Base-by-base conservation (phyloP, 2,888 invertebrate genomes). In the Ernsta delagoae region DNA sequence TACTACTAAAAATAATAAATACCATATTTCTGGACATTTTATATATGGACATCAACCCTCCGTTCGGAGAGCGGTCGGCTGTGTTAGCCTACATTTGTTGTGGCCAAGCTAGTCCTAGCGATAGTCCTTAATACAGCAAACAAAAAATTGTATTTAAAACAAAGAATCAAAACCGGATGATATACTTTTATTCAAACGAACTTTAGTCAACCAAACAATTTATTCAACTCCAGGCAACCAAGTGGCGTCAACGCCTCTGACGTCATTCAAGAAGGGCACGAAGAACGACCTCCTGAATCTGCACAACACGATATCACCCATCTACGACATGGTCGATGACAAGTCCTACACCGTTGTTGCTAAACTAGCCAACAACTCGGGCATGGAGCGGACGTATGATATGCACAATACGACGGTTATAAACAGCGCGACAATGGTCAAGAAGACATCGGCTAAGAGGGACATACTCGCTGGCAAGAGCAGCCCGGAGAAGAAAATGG, bases 231-330 rank as follows among this genome's bases (percentile, higher is more conserved):
- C 86, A 92, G 91, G 83, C 73, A 16, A 75, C 56, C 87, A 88
- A 75, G 78, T 91, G 67, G 87, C 90, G 12, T 94, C 94, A 41
- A 94, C 93, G 11, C 94, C 93, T 1, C 78, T 92, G 31, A 78
- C 83, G 73, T 39, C 83, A 12, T 65, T 85, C 41, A 80, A 79
- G 56, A 87, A 81, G 65, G 80, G 82, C 6, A 71, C 79, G 1
- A 85, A 84, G 72, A 79, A 75, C 62, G 89, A 90, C 8, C 73
- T 91, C 0, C 73, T 91, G 45, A 83, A 87, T 70, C 75, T 92
- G 11, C 88, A 90, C 76, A 85, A 81, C 59, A 90, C 90, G 0
- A 88, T 93, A 79, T 94, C 94, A 0, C 94, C 94, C 0, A 94
- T 94, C 12, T 91, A 86, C 82, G 90, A 90, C 54, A 81, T 83